Evolutionary conservation across 2,888 invertebrate species (phyloP).

Genomic region (Drosophila niveifrons): DNA sequence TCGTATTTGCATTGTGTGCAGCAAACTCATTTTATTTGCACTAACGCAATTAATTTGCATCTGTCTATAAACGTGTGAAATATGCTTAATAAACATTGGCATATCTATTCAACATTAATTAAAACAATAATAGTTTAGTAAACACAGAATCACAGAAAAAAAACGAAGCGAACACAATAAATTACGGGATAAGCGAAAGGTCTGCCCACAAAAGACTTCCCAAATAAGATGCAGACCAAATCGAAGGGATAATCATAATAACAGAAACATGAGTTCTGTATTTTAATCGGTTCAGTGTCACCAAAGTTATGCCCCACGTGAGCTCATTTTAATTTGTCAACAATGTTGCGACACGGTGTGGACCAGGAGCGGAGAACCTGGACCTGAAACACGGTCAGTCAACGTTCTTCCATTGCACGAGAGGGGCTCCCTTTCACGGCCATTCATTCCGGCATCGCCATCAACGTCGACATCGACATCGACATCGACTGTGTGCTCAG

Average conservation of each 20-base stretch:
- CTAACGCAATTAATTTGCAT: constrained; percentile 56
- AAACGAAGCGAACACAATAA: constrained; percentile 3
- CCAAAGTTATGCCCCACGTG: constrained; percentile 25
- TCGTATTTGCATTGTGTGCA: constrained; percentile 34
- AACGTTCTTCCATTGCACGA: constrained; percentile 16
- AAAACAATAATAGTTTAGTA: constrained; percentile 47
- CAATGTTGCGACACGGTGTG: constrained; percentile 39
- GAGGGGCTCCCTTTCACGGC: constrained; percentile 34
- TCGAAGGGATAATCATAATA: constrained; percentile 6
- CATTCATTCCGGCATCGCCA: constrained; percentile 17
- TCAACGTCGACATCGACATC: neutral
- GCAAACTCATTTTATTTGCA: constrained; percentile 50
- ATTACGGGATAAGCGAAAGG: neutral
- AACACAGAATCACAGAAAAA: neutral
- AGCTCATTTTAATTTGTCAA: constrained; percentile 60
- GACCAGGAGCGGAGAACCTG: neutral
- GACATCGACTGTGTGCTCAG: constrained; percentile 11
- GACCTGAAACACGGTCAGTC: constrained; percentile 22
- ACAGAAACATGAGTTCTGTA: constrained; percentile 8
- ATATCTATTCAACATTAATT: constrained; percentile 67
- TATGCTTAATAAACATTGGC: constrained; percentile 60
- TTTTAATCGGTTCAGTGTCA: constrained; percentile 18
- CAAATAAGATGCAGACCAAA: neutral
- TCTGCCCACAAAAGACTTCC: neutral
- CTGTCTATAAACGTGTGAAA: constrained; percentile 22